Base-by-base conservation (phyloP, 2,888 invertebrate genomes). In the Drosophila fungiperda region DNA sequence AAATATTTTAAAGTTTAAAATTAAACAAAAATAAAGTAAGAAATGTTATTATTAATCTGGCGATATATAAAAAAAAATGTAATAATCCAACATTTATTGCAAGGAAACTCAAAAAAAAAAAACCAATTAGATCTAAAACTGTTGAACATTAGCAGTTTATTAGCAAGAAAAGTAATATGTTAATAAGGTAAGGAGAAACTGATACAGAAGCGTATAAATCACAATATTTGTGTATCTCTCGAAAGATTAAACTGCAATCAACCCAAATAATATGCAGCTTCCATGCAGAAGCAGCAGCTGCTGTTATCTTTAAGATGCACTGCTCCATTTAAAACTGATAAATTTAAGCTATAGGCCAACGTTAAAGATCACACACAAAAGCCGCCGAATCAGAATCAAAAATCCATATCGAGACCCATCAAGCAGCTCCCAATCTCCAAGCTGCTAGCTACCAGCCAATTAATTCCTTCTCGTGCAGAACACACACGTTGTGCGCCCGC, bases 401-500 rank as follows among this genome's bases (percentile, higher is more conserved):
- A 55, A 48, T 35, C 33, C 49, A 60, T 60, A 64, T 63, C 69
- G 36, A 65, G 49, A 53, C 29, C 36, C 52, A 60, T 52, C 63
- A 45, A 45, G 20, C 45, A 45, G 45, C 23, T 15, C 11, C 17
- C 36, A 26, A 17, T n/a, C 36, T 36, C 20, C 26, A n/a, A 54
- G 36, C 54, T 59, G 38, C 64, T 40, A 54, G 64, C 72, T 76
- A 62, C 68, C 78, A 73, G 53, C 82, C 84, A 84, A 82, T 84
- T 84, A 83, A 82, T 68, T 60, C 59, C 53, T 65, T 60, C 70
- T 72, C 80, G 73, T 53, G 61, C 78, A 73, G 86, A 84, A 84
- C 84, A 84, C 84, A 84, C 84, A 86, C 86, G 82, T 70, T 60
- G 87, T 12, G 49, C 53, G 68, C 53, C 77, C 62, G 62, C 2